Evolutionary conservation across 2,113 vertebrate species (phyloP).

Genomic region (Callopanchax toddi): DNA sequence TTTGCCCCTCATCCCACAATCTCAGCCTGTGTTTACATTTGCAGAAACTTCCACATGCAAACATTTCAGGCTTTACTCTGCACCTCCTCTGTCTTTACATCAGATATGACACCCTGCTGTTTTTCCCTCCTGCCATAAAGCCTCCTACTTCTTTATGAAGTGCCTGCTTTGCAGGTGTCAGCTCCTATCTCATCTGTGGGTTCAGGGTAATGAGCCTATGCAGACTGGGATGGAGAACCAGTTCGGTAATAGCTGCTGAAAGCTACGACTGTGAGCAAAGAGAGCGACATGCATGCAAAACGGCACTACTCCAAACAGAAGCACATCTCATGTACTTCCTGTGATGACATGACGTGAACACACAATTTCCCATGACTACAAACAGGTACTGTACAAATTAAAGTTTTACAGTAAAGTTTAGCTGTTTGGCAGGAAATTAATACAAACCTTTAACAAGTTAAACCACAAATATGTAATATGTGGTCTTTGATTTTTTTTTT

Average conservation of each 20-base stretch:
- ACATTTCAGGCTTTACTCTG: slow-evolving; percentile 13
- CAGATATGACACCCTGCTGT: slow-evolving; percentile 36
- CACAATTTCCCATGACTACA: not conserved
- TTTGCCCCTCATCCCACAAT: not conserved
- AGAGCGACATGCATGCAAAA: slow-evolving; percentile 20
- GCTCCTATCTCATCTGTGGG: slow-evolving; percentile 35
- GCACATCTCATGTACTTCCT: not conserved
- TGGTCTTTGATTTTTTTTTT: no score
- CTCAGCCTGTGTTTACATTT: not conserved
- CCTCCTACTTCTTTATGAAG: slow-evolving; percentile 48
- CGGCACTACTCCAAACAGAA: not conserved
- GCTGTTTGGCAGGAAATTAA: no score
- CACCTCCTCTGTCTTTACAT: slow-evolving; percentile 33
- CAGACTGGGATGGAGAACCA: slow-evolving; percentile 29
- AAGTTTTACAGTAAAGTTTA: not conserved
- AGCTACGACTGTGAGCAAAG: slow-evolving; percentile 32
- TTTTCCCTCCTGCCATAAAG: slow-evolving; percentile 25
- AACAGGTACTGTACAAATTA: not conserved
- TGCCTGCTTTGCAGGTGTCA: slow-evolving; percentile 38
- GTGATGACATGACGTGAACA: not conserved
- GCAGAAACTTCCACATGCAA: slow-evolving; percentile 5
- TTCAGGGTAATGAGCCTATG: slow-evolving; percentile 53
- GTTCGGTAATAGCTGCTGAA: slow-evolving; percentile 28
- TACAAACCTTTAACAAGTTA: not conserved
- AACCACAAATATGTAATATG: not conserved